Evolutionary conservation across 2,113 vertebrate genomes (phyloP).

Genomic region (Microtus montanus): DNA sequence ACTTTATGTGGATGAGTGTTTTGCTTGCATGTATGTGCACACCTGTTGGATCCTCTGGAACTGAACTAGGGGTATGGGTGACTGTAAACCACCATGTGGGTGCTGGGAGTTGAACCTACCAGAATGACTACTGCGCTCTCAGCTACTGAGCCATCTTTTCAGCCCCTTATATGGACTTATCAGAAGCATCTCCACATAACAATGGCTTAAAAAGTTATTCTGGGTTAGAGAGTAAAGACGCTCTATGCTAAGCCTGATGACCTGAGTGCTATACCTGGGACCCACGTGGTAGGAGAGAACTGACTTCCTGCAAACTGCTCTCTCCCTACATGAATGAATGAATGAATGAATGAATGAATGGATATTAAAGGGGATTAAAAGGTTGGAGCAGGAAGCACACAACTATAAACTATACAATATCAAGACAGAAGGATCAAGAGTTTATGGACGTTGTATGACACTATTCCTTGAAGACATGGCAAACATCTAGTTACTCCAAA

Average conservation of each 20-base stretch:
- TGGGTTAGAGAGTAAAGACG: background rate
- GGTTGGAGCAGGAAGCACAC: background rate
- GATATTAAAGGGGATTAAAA: background rate
- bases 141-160: background rate
- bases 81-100: background rate
- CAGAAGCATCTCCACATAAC: background rate
- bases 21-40: background rate
- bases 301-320: background rate
- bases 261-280: background rate
- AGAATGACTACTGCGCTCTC: background rate
- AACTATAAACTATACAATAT: background rate
- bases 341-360: background rate
- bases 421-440: background rate
- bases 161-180: background rate
- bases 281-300: background rate
- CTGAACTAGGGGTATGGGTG: background rate
- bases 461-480: background rate
- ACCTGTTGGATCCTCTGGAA: background rate
- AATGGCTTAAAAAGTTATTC: background rate
- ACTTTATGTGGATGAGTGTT: background rate
- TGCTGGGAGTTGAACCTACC: background rate
- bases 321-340: background rate
- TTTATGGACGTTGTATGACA: background rate
- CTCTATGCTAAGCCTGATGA: background rate
- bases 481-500: background rate